Base-by-base conservation (phyloP, 2,113 vertebrate genomes). In the Lepisosteus oculatus region DNA sequence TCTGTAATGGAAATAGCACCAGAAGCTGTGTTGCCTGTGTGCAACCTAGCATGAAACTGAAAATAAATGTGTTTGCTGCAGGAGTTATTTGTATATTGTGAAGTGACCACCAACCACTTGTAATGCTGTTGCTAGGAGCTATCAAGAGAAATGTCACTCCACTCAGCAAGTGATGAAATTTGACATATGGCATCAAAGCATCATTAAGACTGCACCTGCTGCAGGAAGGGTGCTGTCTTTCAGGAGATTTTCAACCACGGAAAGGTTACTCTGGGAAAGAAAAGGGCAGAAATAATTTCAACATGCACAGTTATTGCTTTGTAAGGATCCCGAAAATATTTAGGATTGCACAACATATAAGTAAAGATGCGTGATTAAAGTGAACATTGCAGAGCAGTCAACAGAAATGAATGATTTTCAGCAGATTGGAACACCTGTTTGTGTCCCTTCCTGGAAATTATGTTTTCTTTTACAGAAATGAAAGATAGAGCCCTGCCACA, bases 151-250 rank as follows among this genome's bases (percentile, higher is more conserved):
- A 96, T 95, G 94, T 95, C 95, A 96, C 81, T 93, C 91, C 79
- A 92, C 97, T 90, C 95, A 97, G 95, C 93, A 93, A 95, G 95
- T 90, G 93, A 96, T 92, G 93, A 92, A 90, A 93, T 92, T 93
- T 99, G 96, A 95, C 95, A 97, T 96, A 96, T 95, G 91, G 93
- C 95, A 94, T 97, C 93, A 96, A 95, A 96, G 92, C 89, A 85
- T 94, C 94, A 93, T 97, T 97, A 95, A 93, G 93, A 88, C 83
- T 82, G 89, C 86, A 93, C 93, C 95, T 95, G 94, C 94, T 93
- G 90, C 88, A 94, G 85, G 91, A 82, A 76, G 90, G 86, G 77
- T 73, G 84, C 80, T 85, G 82, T 89, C 90, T 95, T 92, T 93
- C 81, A 84, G 90, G 86, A 86, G 88, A 88, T 81, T 89, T 86